Conservation (phyloP, 2,113 vertebrate genomes). For the Neogale vison region DNA sequence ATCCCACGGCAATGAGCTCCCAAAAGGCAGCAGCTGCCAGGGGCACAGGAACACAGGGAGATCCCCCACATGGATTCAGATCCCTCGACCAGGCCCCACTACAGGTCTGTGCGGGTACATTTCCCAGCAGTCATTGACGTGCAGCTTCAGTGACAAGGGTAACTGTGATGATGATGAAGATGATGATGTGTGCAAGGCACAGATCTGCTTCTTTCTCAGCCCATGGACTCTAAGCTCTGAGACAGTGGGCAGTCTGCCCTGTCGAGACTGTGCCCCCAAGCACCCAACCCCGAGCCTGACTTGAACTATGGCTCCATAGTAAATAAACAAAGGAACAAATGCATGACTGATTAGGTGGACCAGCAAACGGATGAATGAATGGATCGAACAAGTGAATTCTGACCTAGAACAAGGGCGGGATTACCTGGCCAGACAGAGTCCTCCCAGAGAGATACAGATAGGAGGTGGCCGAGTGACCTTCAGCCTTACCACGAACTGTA, state of each 20-base stretch:
- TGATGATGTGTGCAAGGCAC: background rate
- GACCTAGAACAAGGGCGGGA: background rate
- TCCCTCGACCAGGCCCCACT: too few relatives aligned
- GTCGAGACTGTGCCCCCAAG: background rate
- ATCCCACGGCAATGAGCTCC: fast-evolving
- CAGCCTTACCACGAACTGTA: background rate
- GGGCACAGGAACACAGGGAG: too few relatives aligned
- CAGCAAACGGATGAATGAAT: background rate
- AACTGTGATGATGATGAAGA: background rate
- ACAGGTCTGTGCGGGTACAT: background rate
- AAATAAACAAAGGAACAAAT: background rate
- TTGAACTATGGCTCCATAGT: background rate
- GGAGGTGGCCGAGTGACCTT: background rate
- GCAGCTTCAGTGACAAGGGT: background rate
- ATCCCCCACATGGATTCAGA: background rate
- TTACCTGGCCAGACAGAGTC: background rate
- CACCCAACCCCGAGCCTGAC: background rate
- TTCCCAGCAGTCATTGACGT: background rate
- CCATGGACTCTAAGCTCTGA: background rate
- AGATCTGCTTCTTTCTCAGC: background rate
- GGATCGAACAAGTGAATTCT: background rate
- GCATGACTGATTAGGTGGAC: background rate
- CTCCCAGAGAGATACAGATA: background rate
- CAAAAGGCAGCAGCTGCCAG: background rate
- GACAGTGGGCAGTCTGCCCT: background rate